Percentiles rank a stretch among this genome's conserved stretches.
These are phyloP conservation scores for Microtus ochrogaster DNA, from an alignment of 2,113 vertebrate species.

Conservation along the genomic window DNA sequence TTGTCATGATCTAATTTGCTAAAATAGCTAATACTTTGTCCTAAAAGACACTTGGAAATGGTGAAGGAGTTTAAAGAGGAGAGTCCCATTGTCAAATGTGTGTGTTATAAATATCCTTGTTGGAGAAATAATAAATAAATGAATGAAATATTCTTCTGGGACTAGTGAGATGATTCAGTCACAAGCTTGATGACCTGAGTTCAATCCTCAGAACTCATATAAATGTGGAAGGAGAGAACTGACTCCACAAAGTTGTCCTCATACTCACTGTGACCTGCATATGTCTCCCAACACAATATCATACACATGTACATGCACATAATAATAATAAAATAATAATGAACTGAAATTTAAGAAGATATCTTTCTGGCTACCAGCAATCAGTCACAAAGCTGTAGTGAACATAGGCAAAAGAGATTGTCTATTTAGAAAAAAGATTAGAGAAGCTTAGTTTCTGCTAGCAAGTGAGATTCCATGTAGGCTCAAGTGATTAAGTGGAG, in stretches of 20 bases:
- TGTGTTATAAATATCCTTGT: conserved; percentile 48
- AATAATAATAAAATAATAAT: neutral
- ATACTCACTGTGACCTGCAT: neutral
- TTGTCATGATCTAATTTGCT: neutral
- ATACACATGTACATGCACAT: neutral
- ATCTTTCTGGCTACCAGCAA: neutral
- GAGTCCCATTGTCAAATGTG: neutral
- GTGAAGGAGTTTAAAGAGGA: conserved; percentile 15
- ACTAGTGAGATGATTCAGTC: neutral
- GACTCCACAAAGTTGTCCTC: neutral
- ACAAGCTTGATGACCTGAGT: neutral
- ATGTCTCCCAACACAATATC: neutral
- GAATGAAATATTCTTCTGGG: conserved; percentile 3
- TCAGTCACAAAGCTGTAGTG: conserved; percentile 34
- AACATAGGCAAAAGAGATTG: conserved; percentile 28
- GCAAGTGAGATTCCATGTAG: conserved; percentile 11
- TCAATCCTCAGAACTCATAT: neutral
- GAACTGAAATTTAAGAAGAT: neutral
- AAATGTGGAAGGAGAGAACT: neutral
- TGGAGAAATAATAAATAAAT: neutral
- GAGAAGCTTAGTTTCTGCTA: neutral
- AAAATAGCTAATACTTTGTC: conserved; percentile 38
- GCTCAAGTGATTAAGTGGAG: conserved; percentile 28
- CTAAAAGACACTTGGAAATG: conserved; percentile 49
- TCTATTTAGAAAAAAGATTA: conserved; percentile 23